Base-by-base conservation (phyloP, 2,888 invertebrate species). In the Thereva nobilitata region DNA sequence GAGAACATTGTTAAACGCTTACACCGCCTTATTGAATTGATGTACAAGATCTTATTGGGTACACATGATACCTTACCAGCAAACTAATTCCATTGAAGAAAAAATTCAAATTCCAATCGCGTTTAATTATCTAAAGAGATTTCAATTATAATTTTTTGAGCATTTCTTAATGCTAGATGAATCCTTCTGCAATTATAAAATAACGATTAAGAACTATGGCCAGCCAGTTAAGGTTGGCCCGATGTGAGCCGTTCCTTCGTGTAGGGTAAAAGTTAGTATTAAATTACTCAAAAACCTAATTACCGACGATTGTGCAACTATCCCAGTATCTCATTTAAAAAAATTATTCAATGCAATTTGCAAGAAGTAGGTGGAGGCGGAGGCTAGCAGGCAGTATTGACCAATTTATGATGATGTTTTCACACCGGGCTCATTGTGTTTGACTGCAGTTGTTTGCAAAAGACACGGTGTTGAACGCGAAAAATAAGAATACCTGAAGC, bases 321-420 rank as follows among this genome's bases (percentile, higher is more conserved):
- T 57, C 57, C 23, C 8, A 50, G 63, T 45, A 66, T 50, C 49
- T 66, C 56, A 57, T 66, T 66, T 66, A 45, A 41, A 41, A 56
- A 49, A 57, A 57, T 57, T 56, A 56, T 56, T 56, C 66, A 66
- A 66, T 49, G 61, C 61, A 61, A 61, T 61, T 61, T 61, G 45
- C 52, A 67, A 61, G 44, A 61, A 38, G 52, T 53, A 47, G 53
- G 61, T 53, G 38, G 61, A 56, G 68, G 68, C 55, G 68, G 68
- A 61, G 66, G 68, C 61, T 55, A 54, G 53, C 53, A 53, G 61
- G 42, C 23, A 55, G 41, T 68, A 55, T 63, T 68, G 68, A 66
- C 63, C 68, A 68, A 68, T 68, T 68, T 68, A 68, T 68, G 66
- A 66, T 50, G 61, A 66, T 66, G 61, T 68, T 68, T 68, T 66